These are phyloP conservation scores for Tetraneura akinire DNA, from an alignment of 1,140 invertebrate genomes.

Conservation along the genomic window DNA sequence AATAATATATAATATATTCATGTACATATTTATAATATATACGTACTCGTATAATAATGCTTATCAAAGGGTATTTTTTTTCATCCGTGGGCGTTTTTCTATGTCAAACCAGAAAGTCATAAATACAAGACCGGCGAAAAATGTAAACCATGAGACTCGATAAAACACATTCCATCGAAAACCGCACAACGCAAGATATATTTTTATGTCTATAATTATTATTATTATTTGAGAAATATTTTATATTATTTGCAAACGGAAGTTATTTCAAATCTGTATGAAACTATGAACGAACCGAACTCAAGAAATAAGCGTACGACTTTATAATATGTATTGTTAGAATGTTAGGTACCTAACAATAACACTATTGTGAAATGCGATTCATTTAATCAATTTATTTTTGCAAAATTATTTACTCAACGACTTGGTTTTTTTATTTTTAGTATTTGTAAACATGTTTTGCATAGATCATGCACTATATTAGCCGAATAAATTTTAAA, in stretches of 20 bases:
- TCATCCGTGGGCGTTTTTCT: constrained; percentile 20
- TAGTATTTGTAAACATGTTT: constrained; percentile 1
- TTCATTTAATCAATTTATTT: background rate
- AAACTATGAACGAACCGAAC: too few species aligned
- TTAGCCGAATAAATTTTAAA: constrained; percentile 24
- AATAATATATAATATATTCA: too few species aligned
- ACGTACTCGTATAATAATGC: background rate
- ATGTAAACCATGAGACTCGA: background rate
- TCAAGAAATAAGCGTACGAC: too few species aligned
- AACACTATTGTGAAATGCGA: background rate
- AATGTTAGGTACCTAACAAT: background rate
- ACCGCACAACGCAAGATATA: background rate
- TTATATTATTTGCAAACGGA: background rate
- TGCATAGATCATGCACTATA: background rate
- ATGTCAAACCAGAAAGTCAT: constrained; percentile 22
- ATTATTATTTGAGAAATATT: background rate
- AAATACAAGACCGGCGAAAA: background rate
- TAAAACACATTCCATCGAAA: background rate
- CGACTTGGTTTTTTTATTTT: constrained; percentile 7
- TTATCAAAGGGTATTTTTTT: background rate
- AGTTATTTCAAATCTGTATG: background rate
- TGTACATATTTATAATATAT: background rate
- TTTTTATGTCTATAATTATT: background rate
- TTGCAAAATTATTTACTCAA: constrained; percentile 17
- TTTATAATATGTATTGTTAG: background rate